Conservation (phyloP, 2,113 vertebrate species). For the Melospiza melodia region DNA sequence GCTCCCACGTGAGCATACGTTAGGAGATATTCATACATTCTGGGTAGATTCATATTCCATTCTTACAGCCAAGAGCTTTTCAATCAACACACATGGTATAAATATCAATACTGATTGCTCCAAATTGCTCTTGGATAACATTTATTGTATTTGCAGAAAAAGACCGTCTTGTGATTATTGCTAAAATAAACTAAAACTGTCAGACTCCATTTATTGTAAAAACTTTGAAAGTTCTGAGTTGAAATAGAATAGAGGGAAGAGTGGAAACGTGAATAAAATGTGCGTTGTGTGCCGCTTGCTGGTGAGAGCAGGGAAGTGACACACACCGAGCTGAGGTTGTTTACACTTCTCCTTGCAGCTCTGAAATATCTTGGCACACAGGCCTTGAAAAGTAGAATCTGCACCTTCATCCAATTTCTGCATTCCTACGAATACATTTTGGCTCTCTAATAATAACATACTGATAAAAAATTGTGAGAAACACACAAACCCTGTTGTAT, state of each 20-base stretch:
- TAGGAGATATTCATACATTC: slow-evolving; percentile 46
- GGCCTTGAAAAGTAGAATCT: neutral
- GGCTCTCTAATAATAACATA: neutral
- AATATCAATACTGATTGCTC: slow-evolving; percentile 49
- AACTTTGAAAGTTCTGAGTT: neutral
- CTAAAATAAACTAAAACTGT: slow-evolving; percentile 55
- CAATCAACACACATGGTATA: slow-evolving; percentile 57
- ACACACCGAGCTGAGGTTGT: neutral
- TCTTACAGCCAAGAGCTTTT: slow-evolving; percentile 51
- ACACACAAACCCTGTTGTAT: neutral
- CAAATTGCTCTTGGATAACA: slow-evolving; percentile 45
- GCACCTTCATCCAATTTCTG: neutral
- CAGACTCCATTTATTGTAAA: slow-evolving; percentile 38
- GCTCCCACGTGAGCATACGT: neutral
- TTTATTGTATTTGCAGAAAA: slow-evolving; percentile 65
- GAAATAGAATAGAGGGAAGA: neutral
- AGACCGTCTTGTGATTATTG: slow-evolving; percentile 41
- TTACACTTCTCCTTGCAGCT: neutral
- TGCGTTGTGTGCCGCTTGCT: slow-evolving; percentile 55
- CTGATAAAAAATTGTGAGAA: neutral
- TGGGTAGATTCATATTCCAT: slow-evolving; percentile 43
- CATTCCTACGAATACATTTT: neutral
- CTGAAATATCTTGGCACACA: neutral
- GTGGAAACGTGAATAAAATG: neutral
- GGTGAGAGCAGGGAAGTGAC: neutral